A percentile compares a stretch with the other conserved stretches of the same genome.
Evolutionary conservation across 2,888 invertebrate species (phyloP).

Genomic region (Entomobrya multifasciata): DNA sequence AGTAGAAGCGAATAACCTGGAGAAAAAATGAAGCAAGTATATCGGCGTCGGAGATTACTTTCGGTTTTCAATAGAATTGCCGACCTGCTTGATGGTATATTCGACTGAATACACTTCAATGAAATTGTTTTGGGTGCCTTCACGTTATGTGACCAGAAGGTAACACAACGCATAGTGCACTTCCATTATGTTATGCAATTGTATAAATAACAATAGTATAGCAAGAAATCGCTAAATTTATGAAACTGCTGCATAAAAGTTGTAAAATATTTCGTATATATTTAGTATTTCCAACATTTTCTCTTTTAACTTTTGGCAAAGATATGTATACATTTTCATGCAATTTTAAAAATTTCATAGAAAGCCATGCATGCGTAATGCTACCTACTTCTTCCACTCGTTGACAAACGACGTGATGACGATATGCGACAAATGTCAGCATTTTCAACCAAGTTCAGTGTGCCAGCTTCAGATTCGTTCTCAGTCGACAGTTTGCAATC

Average conservation of each 20-base stretch:
- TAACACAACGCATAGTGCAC: neutral
- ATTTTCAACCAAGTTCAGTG: slow-evolving; percentile 64
- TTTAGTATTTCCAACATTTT: too few relatives aligned
- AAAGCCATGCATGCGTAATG: slow-evolving; percentile 5
- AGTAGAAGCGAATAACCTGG: slow-evolving; percentile 41
- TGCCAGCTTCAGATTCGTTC: slow-evolving; percentile 33
- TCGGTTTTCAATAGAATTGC: slow-evolving; percentile 51
- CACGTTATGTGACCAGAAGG: neutral
- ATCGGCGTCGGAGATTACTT: slow-evolving; percentile 21
- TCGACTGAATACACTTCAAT: neutral
- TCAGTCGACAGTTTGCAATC: too few relatives aligned
- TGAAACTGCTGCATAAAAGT: too few relatives aligned
- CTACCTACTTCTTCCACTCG: neutral
- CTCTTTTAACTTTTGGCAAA: neutral
- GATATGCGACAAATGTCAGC: slow-evolving; percentile 59
- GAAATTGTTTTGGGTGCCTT: neutral
- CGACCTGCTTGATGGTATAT: neutral
- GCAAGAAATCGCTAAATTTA: too few relatives aligned
- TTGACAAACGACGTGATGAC: slow-evolving; percentile 5
- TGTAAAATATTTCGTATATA: too few relatives aligned
- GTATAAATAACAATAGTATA: too few relatives aligned
- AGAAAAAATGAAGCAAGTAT: neutral
- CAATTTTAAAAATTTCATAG: neutral
- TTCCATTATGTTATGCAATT: neutral
- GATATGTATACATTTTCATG: neutral